Conservation (phyloP, 2,113 vertebrate genomes). For the Saccopteryx leptura region DNA sequence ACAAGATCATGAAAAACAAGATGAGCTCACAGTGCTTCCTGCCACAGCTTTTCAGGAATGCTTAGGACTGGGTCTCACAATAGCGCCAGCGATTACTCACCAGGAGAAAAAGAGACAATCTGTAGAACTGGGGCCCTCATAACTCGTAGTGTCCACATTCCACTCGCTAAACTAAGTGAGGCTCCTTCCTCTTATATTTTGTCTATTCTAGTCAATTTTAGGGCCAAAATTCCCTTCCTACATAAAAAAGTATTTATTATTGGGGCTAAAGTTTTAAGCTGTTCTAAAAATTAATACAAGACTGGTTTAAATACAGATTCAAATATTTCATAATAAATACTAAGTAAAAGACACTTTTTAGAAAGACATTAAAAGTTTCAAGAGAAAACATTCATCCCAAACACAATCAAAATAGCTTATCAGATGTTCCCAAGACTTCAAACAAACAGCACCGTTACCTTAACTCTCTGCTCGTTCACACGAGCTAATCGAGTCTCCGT, state of each 20-base stretch:
- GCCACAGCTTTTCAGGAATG: accelerated
- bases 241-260: neutral
- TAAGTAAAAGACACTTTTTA: constrained; percentile 30
- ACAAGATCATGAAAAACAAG: neutral
- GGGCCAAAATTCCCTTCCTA: neutral
- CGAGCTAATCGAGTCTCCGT: constrained; percentile 94
- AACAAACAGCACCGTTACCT: constrained; percentile 86
- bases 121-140: neutral
- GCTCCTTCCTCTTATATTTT: neutral
- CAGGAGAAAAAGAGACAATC: neutral
- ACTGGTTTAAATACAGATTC: neutral
- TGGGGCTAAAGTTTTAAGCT: neutral
- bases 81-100: too few species aligned
- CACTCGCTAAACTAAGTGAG: neutral
- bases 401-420: neutral
- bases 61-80: neutral
- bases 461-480: constrained; percentile 95
- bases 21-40: accelerated
- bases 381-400: neutral
- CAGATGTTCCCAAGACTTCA: neutral
- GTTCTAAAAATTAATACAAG: neutral
- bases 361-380: neutral
- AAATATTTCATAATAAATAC: neutral
- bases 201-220: neutral
- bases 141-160: neutral